phyloP scores from a whole-genome alignment of 2,797 vertebrate genomes.

The Anolis apletophallus region DNA sequence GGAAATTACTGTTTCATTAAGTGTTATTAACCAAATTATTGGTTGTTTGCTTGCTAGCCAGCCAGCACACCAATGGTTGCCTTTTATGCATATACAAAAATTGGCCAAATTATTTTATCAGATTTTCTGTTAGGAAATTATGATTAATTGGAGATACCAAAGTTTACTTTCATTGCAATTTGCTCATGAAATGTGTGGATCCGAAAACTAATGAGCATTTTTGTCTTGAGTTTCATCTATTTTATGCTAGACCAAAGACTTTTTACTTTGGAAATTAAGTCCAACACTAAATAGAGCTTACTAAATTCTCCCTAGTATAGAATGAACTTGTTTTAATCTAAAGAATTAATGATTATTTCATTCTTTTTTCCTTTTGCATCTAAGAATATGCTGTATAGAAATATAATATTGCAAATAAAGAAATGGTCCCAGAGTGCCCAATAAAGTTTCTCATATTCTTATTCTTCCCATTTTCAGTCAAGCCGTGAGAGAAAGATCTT shows the following conservation, averaged over 20 bases:
- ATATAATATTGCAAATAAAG: not conserved
- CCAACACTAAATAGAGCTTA: not conserved
- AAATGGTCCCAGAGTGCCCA: constrained; percentile 4
- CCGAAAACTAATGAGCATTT: not conserved
- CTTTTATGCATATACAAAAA: not conserved
- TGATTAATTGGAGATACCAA: not conserved
- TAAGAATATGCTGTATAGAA: constrained; percentile 4
- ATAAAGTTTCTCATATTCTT: not conserved
- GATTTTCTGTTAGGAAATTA: not conserved
- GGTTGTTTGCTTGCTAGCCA: too few species aligned
- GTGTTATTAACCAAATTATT: not conserved
- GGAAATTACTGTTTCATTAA: not conserved
- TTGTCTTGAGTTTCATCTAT: not conserved
- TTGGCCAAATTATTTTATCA: not conserved
- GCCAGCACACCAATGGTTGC: too few species aligned
- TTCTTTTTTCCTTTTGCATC: constrained; percentile 2
- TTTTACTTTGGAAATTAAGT: not conserved
- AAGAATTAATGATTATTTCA: not conserved
- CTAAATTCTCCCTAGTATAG: constrained; percentile 7
- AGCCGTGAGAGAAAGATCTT: not conserved
- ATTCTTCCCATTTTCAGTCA: not conserved
- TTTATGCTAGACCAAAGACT: not conserved
- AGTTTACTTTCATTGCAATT: not conserved
- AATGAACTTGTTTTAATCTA: constrained; percentile 19
- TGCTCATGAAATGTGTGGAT: not conserved